Evolutionary conservation across 2,797 vertebrate genomes (phyloP).

Genomic region (Phataginus tetradactyla): DNA sequence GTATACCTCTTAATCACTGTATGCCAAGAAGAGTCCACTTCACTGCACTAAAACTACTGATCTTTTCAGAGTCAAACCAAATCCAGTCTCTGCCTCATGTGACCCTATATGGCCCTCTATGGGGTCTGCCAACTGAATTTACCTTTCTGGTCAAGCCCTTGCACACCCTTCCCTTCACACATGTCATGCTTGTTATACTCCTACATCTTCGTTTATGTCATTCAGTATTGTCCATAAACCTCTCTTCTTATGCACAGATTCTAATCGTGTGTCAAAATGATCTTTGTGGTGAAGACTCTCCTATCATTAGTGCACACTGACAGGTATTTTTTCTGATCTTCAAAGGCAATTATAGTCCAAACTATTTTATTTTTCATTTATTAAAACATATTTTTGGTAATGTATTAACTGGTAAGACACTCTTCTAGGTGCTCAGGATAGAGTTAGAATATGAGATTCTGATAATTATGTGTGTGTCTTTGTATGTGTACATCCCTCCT

Average conservation of each 20-base stretch:
- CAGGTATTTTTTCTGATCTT: background rate
- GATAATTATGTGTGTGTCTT: background rate
- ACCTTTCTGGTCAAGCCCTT: background rate
- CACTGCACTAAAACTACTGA: background rate
- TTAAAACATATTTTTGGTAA: background rate
- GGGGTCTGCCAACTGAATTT: background rate
- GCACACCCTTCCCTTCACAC: fast-evolving
- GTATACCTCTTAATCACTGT: fast-evolving
- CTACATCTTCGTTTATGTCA: background rate
- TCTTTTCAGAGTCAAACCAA: background rate
- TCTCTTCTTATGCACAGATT: background rate
- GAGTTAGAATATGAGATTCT: background rate
- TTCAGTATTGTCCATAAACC: fast-evolving
- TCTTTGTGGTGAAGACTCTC: background rate
- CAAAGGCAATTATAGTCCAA: background rate
- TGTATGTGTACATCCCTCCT: background rate
- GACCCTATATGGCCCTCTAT: fast-evolving
- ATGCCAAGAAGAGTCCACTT: background rate
- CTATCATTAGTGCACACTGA: background rate
- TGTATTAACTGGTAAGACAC: background rate
- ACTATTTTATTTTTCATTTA: background rate
- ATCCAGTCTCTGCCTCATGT: background rate
- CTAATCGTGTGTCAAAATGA: background rate
- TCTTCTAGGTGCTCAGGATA: background rate
- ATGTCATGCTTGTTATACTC: background rate